Evolutionary conservation across 1,140 invertebrate species (phyloP).

Genomic region (Hypsibius dujardini): DNA sequence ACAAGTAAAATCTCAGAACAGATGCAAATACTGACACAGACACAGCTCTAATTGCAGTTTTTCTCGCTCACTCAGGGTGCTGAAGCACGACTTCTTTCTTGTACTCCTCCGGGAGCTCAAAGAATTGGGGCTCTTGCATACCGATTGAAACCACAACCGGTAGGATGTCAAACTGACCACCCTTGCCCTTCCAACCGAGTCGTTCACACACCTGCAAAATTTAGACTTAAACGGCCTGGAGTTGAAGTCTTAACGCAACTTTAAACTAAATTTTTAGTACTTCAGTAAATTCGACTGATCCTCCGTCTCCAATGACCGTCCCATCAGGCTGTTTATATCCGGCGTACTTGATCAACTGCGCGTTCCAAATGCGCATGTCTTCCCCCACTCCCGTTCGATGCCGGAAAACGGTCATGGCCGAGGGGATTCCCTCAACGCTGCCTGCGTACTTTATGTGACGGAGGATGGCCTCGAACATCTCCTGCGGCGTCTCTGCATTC

Average conservation of each 20-base stretch:
- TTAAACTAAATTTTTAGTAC: too few relatives aligned
- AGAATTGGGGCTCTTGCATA: slow-evolving; percentile 29
- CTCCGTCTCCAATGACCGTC: slow-evolving; percentile 23
- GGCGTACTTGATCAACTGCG: slow-evolving; percentile 30
- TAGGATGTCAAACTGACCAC: slow-evolving; percentile 29
- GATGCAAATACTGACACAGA: too few relatives aligned
- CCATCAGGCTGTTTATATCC: slow-evolving; percentile 27
- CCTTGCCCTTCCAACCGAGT: slow-evolving; percentile 29
- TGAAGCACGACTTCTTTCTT: slow-evolving; percentile 27
- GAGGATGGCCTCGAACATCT: too few relatives aligned
- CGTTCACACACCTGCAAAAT: slow-evolving; percentile 29
- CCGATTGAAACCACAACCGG: slow-evolving; percentile 29
- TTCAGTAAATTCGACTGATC: slow-evolving; percentile 22
- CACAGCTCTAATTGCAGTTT: too few relatives aligned
- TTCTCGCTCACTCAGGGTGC: slow-evolving; percentile 31
- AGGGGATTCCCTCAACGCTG: too few relatives aligned
- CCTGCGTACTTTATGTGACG: too few relatives aligned
- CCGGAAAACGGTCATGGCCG: too few relatives aligned
- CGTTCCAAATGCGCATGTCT: slow-evolving; percentile 33
- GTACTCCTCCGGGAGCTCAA: slow-evolving; percentile 30
- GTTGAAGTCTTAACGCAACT: too few relatives aligned
- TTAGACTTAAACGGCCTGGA: too few relatives aligned
- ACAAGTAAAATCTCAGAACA: too few relatives aligned
- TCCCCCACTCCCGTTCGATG: slow-evolving; percentile 28
- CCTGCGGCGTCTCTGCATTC: too few relatives aligned